Percentiles rank a stretch among this genome's conserved stretches.
These are phyloP conservation scores for Tenthredo mesomela DNA, from an alignment of 2,888 invertebrate species.

Conservation along the genomic window DNA sequence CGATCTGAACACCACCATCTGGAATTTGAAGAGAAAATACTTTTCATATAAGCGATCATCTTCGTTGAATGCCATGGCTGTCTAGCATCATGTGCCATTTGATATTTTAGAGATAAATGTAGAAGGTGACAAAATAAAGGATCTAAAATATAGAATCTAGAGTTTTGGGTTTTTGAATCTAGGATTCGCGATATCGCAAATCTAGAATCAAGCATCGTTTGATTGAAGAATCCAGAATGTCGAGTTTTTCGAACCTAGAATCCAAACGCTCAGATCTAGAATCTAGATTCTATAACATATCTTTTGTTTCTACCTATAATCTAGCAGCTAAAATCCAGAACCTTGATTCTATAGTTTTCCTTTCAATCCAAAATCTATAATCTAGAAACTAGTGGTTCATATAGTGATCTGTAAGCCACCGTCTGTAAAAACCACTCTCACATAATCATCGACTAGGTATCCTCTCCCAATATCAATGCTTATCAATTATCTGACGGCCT, in stretches of 20 bases:
- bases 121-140: not conserved
- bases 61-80: not conserved
- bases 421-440: not conserved
- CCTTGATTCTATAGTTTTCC: too few species aligned
- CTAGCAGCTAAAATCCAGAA: too few species aligned
- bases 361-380: not conserved
- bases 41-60: not conserved
- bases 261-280: too few species aligned
- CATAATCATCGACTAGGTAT: not conserved
- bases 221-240: too few species aligned
- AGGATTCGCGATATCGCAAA: too few species aligned
- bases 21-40: slow-evolving; percentile 45
- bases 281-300: not conserved
- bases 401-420: not conserved
- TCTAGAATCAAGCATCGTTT: too few species aligned
- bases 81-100: too few species aligned
- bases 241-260: too few species aligned
- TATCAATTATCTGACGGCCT: not conserved
- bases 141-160: not conserved
- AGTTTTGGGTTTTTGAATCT: too few species aligned
- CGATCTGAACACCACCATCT: slow-evolving; percentile 61
- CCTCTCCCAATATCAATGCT: not conserved
- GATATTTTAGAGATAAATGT: too few species aligned
- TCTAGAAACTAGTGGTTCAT: not conserved
- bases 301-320: too few species aligned